Evolutionary conservation across 2,888 invertebrate genomes (phyloP), one percentile per base, ranked within the genome.

Genomic region (Perizoma flavofasciatum): DNA sequence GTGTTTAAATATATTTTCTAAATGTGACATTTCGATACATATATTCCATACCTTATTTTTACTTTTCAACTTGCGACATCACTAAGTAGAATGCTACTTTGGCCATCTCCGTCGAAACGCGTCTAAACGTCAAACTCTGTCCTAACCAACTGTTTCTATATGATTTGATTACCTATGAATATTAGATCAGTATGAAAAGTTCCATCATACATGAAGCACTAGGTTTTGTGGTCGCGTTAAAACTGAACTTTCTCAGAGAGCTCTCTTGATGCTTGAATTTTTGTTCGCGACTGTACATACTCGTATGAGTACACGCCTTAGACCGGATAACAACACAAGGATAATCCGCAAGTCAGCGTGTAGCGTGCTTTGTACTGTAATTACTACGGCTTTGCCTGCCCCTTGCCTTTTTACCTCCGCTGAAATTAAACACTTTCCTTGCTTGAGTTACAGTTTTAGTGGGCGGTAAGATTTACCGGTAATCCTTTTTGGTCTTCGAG

Each of bases 341-440:
- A 80, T 83, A 78, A 82, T 78, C 79, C 69, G 67, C 65, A 58
- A 72, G 73, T 66, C 64, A 65, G 66, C 70, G 66, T 75, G 72
- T 73, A 68, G 69, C 63, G 65, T 64, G 64, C 73, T 74, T 77
- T 78, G 76, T 74, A 72, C 66, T 55, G 73, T 81, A 81, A 81
- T 83, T 81, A 80, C 82, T 82, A 79, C 68, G 83, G 79, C 79
- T 82, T 81, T 79, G 64, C 55, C 59, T 61, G 63, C 68, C 65
- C 68, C 55, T 68, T 57, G 61, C 63, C 70, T 74, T 71, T 69
- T 69, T 70, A 68, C 64, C 59, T 67, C 63, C 61, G 68, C 70
- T 70, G 66, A 68, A 68, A 70, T 68, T 68, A 67, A 61, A 71
- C 69, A 74, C 69, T 66, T 57, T 45, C 54, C 44, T 39, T 57